Base-by-base conservation (phyloP, 2,888 invertebrate species). In the Eudasyphora cyanicolor region DNA sequence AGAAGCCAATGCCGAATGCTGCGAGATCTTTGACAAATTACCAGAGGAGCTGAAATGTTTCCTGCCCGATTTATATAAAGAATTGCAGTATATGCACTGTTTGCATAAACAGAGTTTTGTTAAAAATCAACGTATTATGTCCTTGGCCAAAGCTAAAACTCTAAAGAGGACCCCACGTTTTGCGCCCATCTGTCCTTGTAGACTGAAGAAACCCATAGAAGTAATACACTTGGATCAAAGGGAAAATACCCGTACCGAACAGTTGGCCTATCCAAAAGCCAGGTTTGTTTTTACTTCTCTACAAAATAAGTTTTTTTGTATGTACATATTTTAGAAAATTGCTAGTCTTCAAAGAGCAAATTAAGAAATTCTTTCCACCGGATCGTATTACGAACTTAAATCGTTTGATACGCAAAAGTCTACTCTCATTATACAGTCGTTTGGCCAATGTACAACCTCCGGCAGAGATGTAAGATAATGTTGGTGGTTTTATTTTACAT, bases 371-470 rank as follows among this genome's bases (percentile, higher is more conserved):
- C 0, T 84, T 85, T 35, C 69, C 82, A 0, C 62, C 76, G 0
- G 51, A 81, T 6, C 85, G 89, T 0, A 82, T 87, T 24, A 8
- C 78, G 7, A 86, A 88, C 6, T 67, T 91, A 3, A 91, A 91
- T 84, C 89, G 89, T 5, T 87, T 87, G 74, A 86, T 91, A 27
- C 89, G 89, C 8, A 88, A 86, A 49, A 91, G 91, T 79, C 86
- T 91, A 49, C 74, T 91, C 24, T 91, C 92, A 0, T 51, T 92
- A 35, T 92, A 92, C 80, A 90, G 91, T 79, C 90, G 92, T 0
- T 82, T 92, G 49, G 85, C 78, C 10, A 91, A 91, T 76, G 32
- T 85, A 4, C 88, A 88, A 74, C 89, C 89, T 2, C 85, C 91
- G 3, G 49, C 80, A 17, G 82, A 87, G 73, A 87, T 79, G 91